Percentiles rank a stretch among this genome's conserved stretches.
phyloP scores from a whole-genome alignment of 35 echinoderm and acorn worm genomes.

The Ophiothrix spiculata region DNA sequence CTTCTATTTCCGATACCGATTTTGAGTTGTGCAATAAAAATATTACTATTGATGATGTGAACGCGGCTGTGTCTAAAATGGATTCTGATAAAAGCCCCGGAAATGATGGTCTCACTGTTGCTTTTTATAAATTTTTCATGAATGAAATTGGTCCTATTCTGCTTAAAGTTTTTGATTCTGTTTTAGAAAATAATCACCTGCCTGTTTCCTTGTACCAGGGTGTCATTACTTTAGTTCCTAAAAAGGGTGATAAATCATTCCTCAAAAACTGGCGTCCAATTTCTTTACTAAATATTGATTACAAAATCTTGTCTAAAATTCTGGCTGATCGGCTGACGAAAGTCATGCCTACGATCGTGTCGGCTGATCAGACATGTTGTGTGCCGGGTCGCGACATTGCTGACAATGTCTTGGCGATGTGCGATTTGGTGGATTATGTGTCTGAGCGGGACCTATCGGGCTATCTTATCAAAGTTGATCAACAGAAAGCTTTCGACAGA shows the following conservation, averaged over 20 bases:
- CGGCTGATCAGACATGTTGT: constrained; percentile 54
- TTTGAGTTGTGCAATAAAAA: not conserved
- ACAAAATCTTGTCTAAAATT: not conserved
- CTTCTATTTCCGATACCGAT: not conserved
- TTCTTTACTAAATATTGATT: constrained; percentile 1
- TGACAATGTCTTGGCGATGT: constrained; percentile 49
- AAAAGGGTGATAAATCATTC: not conserved
- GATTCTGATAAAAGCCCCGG: not conserved
- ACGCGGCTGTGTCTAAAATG: not conserved
- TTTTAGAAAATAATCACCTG: not conserved
- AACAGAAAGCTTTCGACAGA: constrained; percentile 57
- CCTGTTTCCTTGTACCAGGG: not conserved
- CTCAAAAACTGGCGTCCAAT: not conserved
- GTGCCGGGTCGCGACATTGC: constrained; percentile 45
- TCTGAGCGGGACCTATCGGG: not conserved
- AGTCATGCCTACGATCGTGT: constrained; percentile 36
- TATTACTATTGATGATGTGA: not conserved
- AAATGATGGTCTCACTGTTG: not conserved
- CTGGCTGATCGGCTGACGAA: not conserved
- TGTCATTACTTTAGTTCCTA: not conserved
- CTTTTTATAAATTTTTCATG: not conserved
- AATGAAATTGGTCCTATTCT: not conserved
- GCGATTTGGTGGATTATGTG: constrained; percentile 46
- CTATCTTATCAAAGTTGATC: constrained; percentile 47
- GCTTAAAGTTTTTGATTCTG: not conserved